Percentiles rank a stretch among this genome's conserved stretches.
These are phyloP conservation scores for Dasysyrphus albostriatus DNA, from an alignment of 2,888 invertebrate species.

Conservation along the genomic window DNA sequence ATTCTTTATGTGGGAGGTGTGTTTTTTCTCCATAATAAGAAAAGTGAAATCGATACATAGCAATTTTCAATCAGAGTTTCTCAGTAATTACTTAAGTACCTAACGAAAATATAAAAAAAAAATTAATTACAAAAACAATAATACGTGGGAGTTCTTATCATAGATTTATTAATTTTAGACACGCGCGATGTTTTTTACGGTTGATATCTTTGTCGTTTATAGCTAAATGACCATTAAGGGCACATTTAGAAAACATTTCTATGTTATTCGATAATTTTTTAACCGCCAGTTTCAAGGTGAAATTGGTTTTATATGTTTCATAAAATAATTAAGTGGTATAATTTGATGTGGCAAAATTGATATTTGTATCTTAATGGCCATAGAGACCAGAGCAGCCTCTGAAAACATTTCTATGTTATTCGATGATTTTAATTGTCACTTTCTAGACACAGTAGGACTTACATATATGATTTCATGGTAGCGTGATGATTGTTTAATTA, in stretches of 20 bases:
- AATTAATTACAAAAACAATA: neutral
- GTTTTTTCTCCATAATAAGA: neutral
- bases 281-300: too few species aligned
- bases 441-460: too few species aligned
- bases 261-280: too few species aligned
- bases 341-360: too few species aligned
- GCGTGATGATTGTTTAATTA: too few species aligned
- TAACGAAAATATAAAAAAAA: neutral
- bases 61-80: neutral
- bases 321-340: too few species aligned
- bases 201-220: conserved; percentile 3
- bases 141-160: neutral
- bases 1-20: neutral
- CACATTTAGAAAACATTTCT: neutral
- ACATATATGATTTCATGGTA: too few species aligned
- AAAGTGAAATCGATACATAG: neutral
- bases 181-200: neutral
- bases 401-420: conserved; percentile 15
- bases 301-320: too few species aligned
- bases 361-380: too few species aligned
- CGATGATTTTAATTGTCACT: neutral
- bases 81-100: neutral
- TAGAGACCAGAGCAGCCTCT: too few species aligned
- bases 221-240: neutral
- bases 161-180: neutral